A percentile compares a stretch with the other conserved stretches of the same genome.
phyloP scores from a whole-genome alignment of 1,140 invertebrate genomes.

The Papilio xuthus region DNA sequence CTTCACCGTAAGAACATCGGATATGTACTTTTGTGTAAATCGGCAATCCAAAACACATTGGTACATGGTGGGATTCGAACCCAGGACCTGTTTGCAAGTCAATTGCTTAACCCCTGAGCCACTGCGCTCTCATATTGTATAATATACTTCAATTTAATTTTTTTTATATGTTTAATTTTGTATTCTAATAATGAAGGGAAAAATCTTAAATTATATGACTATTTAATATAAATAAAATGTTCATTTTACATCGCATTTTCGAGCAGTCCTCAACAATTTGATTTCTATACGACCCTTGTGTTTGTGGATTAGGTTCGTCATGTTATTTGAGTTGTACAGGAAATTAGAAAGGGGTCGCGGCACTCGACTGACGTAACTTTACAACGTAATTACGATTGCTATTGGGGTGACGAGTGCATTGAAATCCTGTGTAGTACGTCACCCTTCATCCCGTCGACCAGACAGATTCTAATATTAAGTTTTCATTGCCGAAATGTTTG shows the following conservation, averaged over 20 bases:
- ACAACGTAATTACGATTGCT: slow-evolving; percentile 24
- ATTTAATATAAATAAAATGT: background rate
- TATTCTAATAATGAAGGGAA: no score
- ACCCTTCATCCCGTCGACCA: background rate
- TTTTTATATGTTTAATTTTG: no score
- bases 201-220: background rate
- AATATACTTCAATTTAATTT: no score
- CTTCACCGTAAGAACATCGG: no score
- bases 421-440: background rate
- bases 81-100: no score
- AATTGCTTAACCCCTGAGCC: no score
- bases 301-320: background rate
- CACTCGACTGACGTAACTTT: slow-evolving; percentile 25
- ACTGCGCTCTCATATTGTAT: no score
- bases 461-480: background rate
- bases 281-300: slow-evolving; percentile 1
- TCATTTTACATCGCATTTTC: background rate
- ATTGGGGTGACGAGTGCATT: slow-evolving; percentile 21
- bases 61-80: no score
- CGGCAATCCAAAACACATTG: no score
- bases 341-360: slow-evolving; percentile 30
- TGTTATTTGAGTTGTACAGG: slow-evolving; percentile 12
- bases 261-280: background rate
- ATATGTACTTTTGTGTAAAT: no score
- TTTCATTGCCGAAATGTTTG: no score